Base-by-base conservation (phyloP, 2,113 vertebrate genomes). In the Talpa occidentalis region DNA sequence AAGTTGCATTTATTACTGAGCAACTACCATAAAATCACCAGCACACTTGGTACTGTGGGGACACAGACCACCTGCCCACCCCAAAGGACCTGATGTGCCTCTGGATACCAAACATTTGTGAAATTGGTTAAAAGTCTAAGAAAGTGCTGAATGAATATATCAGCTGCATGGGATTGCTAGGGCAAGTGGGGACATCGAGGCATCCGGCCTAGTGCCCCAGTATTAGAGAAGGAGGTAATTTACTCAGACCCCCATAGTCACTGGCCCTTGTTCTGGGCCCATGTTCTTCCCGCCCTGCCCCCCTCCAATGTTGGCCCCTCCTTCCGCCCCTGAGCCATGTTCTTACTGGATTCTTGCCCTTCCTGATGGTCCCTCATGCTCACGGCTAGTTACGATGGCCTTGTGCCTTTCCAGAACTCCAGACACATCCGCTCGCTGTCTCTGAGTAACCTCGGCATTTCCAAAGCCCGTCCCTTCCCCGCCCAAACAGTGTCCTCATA, bases 401-500 rank as follows among this genome's bases (percentile, higher is more conserved):
- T 28, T 7, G 4, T 5, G 44, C 44, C 56, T 73, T 49, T 79
- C 32, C 74, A 66, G 35, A 44, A 35, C 59, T 66, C 47, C 19
- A 15, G 47, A 2, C 6, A 0, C 21, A 24, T 37, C 22, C 32
- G 1, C 47, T 21, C 7, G 22, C 17, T 10, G 0, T 62, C 85
- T n/a, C 9, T 0, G 10, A 4, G 32, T 10, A 56, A 16, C 24
- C 44, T 66, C 24, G 9, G 1, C 54, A 32, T 67, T 78, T 66
- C 30, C 5, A 0, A 77, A 0, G 0, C 30, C 5, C 0, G 16
- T 28, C 56, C 35, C 28, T 30, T 17, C 4, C 24, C 54, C 10
- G 0, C 70, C 22, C 19, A 7, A 1, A 22, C 7, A 2, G 10
- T 22, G 11, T 19, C 15, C 40, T 37, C 3, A 0, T 0, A 0